Percentiles rank a stretch among this genome's conserved stretches.
phyloP scores from a whole-genome alignment of 2,797 vertebrate genomes.

The Catamblyrhynchus diadema region DNA sequence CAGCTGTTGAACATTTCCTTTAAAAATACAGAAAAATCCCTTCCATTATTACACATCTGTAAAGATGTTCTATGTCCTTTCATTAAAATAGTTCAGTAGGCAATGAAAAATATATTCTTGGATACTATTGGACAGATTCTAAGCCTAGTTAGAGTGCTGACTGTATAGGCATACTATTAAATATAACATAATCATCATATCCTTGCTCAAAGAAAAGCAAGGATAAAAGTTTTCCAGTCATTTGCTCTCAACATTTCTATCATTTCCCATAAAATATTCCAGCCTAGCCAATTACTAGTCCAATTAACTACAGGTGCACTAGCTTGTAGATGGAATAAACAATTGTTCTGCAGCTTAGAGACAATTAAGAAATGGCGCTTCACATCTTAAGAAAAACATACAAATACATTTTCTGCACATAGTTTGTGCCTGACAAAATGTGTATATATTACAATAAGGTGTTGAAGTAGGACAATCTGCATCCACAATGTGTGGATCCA shows the following conservation, averaged over 20 bases:
- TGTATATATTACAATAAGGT: background rate
- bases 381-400: background rate
- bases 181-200: background rate
- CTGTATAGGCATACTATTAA: background rate
- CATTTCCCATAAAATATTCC: background rate
- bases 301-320: background rate
- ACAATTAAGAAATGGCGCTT: background rate
- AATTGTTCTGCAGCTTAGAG: background rate
- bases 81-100: background rate
- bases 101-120: background rate
- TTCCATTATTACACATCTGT: background rate
- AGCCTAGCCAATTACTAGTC: background rate
- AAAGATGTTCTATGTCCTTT: background rate
- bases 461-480: background rate
- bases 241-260: background rate
- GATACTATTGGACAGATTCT: background rate
- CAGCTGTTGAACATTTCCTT: conserved; percentile 17
- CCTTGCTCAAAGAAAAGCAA: background rate
- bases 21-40: background rate
- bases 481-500: background rate
- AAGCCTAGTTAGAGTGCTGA: background rate
- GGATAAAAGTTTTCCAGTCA: background rate
- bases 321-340: background rate
- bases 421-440: background rate
- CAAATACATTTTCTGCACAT: background rate